phyloP scores from a whole-genome alignment of 2,797 vertebrate species.

The Arvicola amphibius region DNA sequence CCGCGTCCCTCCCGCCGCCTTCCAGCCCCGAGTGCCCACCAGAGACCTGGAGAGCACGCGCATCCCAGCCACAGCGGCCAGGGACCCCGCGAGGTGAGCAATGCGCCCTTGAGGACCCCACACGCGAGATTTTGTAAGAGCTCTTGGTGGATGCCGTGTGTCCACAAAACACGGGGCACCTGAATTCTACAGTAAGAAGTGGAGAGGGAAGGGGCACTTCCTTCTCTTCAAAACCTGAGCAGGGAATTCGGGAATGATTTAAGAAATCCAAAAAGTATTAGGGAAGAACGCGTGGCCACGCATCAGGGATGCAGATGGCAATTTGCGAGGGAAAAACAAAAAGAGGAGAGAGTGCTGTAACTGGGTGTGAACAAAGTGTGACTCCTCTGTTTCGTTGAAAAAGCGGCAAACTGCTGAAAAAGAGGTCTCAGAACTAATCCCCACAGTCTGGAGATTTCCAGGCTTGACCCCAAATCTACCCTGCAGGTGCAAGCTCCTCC shows the following conservation, averaged over 20 bases:
- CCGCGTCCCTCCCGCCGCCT: neutral
- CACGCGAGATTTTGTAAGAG: neutral
- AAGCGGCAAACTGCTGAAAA: neutral
- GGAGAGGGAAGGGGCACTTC: neutral
- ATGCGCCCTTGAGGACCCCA: neutral
- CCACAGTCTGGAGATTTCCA: neutral
- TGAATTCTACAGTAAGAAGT: neutral
- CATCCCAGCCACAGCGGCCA: neutral
- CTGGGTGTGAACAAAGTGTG: neutral
- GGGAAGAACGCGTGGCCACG: neutral
- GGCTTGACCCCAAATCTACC: neutral
- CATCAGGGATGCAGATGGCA: neutral
- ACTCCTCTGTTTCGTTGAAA: neutral
- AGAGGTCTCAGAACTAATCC: neutral
- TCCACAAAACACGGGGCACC: neutral
- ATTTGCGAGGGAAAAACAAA: neutral
- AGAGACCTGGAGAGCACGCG: neutral
- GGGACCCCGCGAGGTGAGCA: constrained; percentile 72
- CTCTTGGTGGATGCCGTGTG: neutral
- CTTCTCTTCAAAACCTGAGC: neutral
- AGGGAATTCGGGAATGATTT: neutral
- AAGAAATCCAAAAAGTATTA: neutral
- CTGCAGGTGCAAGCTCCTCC: neutral
- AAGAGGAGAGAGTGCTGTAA: too few relatives aligned
- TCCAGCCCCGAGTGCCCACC: neutral